phyloP scores from a whole-genome alignment of 1,140 invertebrate species.

The Bathynomus jamesi region DNA sequence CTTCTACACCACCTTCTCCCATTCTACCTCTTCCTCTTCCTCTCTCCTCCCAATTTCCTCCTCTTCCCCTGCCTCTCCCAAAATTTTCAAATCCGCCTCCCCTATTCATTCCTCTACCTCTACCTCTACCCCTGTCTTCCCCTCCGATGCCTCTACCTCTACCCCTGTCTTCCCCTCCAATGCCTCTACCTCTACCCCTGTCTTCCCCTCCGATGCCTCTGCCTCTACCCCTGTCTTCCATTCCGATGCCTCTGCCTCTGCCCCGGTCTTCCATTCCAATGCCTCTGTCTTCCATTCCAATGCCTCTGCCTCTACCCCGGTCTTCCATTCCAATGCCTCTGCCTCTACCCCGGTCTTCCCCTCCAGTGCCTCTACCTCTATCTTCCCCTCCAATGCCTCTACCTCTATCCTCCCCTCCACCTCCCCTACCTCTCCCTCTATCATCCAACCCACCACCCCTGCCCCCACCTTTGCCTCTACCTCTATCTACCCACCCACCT shows the following conservation, averaged over 20 bases:
- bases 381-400: neutral
- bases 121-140: neutral
- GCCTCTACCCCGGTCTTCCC: neutral
- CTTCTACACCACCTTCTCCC: conserved; percentile 4
- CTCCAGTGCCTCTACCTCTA: no score
- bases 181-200: neutral
- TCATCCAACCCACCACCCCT: neutral
- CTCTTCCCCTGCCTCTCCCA: neutral
- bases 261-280: neutral
- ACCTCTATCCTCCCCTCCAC: neutral
- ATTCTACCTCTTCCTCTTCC: neutral
- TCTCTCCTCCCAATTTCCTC: neutral
- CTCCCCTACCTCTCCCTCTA: conserved; percentile 3
- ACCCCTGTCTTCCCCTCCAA: neutral
- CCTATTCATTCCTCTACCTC: conserved; percentile 3
- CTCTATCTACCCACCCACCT: neutral
- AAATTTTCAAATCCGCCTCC: neutral
- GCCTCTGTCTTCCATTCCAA: no score
- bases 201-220: conserved; percentile 1
- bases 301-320: conserved; percentile 2
- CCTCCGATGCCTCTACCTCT: neutral
- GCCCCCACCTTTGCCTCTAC: conserved; percentile 3
- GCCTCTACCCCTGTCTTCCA: neutral
- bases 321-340: neutral
- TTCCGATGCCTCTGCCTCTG: neutral